Conservation (phyloP, 1,140 invertebrate species). For the Ceratosolen fusciceps region DNA sequence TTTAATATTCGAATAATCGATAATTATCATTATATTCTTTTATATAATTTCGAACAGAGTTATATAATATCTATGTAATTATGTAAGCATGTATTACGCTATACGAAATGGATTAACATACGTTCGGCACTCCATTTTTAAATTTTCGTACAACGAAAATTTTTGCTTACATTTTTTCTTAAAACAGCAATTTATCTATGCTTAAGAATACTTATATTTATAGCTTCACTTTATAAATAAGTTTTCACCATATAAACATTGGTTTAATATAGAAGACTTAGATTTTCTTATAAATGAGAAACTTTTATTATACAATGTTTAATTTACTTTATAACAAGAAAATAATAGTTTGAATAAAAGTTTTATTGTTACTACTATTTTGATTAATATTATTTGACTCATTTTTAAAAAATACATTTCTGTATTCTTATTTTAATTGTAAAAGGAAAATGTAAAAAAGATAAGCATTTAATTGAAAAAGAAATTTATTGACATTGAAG, state of each 20-base stretch:
- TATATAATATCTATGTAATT: conserved; percentile 68
- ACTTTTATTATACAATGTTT: conserved; percentile 10
- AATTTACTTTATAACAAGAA: conserved; percentile 21
- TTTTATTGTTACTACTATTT: background rate
- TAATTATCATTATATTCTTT: conserved; percentile 55
- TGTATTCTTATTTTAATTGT: no score
- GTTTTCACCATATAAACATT: conserved; percentile 1
- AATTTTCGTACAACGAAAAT: conserved; percentile 51
- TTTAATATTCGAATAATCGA: conserved; percentile 65
- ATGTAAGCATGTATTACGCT: conserved; percentile 64
- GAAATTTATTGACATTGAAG: no score
- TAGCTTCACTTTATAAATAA: background rate
- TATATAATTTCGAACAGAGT: conserved; percentile 58
- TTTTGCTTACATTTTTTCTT: conserved; percentile 24
- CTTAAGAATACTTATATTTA: background rate
- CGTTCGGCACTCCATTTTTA: conserved; percentile 22
- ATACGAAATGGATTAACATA: conserved; percentile 26
- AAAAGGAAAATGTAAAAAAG: no score
- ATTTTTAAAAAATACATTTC: no score
- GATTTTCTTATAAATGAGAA: conserved; percentile 32
- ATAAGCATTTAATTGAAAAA: no score
- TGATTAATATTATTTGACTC: background rate
- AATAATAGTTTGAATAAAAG: background rate
- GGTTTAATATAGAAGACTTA: conserved; percentile 33
- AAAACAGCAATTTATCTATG: background rate